phyloP scores from a whole-genome alignment of 2,113 vertebrate species.

The Salvator merianae region DNA sequence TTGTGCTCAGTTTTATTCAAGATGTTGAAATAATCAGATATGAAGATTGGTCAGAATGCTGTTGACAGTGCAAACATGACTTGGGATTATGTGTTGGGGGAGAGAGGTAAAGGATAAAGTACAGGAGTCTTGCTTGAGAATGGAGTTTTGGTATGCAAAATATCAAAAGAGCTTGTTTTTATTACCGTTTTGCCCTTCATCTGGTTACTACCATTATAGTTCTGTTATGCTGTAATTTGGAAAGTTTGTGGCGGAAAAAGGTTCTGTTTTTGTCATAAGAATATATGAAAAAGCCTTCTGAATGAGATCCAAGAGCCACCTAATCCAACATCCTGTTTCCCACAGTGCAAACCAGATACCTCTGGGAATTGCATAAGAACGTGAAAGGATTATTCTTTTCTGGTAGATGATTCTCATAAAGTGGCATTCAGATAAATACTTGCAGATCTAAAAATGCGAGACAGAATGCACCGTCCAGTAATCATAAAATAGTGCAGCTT shows the following conservation, averaged over 20 bases:
- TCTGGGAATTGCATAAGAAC: background rate
- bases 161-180: background rate
- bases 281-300: background rate
- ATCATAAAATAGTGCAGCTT: no score
- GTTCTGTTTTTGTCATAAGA: background rate
- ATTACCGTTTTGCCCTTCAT: conserved; percentile 20
- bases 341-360: background rate
- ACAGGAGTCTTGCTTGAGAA: background rate
- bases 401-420: background rate
- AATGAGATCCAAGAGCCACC: background rate
- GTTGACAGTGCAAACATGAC: background rate
- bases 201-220: background rate
- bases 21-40: background rate
- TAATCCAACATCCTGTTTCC: background rate
- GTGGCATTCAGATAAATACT: background rate
- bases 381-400: background rate
- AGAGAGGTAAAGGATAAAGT: no score
- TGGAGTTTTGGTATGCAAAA: background rate
- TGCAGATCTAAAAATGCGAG: no score
- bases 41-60: background rate
- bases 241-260: background rate
- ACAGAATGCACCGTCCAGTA: no score
- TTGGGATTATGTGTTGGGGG: background rate
- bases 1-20: background rate
- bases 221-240: background rate